phyloP scores from a whole-genome alignment of 37 sponge, comb jelly and placozoan species.

The Mnemiopsis leidyi region DNA sequence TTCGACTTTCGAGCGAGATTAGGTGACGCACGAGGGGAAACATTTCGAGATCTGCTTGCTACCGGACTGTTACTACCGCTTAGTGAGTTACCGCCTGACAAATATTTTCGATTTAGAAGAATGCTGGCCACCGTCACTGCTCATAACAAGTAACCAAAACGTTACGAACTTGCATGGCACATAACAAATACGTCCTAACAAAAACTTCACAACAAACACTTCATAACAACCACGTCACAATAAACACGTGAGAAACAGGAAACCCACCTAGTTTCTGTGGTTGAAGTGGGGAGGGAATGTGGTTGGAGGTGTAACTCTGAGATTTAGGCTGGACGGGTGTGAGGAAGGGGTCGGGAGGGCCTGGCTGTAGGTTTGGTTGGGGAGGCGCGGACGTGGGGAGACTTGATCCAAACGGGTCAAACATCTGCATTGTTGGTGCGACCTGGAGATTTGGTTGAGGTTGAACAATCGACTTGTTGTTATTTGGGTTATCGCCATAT shows the following conservation, averaged over 20 bases:
- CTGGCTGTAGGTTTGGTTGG: not conserved
- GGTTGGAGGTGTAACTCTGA: not conserved
- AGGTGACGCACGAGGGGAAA: not conserved
- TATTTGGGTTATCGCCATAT: no score
- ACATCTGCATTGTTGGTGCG: not conserved
- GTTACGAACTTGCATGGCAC: no score
- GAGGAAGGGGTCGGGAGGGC: conserved; percentile 2
- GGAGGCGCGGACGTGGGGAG: not conserved
- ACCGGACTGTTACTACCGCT: conserved; percentile 43
- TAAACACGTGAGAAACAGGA: no score
- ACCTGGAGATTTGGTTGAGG: no score
- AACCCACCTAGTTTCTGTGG: conserved; percentile 9
- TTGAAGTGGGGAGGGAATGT: not conserved
- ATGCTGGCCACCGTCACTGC: no score
- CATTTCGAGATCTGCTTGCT: not conserved
- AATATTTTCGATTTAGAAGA: no score
- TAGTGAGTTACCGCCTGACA: not conserved
- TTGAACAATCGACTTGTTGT: no score
- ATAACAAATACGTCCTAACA: no score
- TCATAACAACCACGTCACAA: no score
- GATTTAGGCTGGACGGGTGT: not conserved
- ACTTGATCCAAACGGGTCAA: conserved; percentile 1
- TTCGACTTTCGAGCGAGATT: not conserved
- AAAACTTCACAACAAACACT: no score
- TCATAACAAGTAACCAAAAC: no score